Conservation (phyloP, 2,888 invertebrate species). For the Seira musarum region DNA sequence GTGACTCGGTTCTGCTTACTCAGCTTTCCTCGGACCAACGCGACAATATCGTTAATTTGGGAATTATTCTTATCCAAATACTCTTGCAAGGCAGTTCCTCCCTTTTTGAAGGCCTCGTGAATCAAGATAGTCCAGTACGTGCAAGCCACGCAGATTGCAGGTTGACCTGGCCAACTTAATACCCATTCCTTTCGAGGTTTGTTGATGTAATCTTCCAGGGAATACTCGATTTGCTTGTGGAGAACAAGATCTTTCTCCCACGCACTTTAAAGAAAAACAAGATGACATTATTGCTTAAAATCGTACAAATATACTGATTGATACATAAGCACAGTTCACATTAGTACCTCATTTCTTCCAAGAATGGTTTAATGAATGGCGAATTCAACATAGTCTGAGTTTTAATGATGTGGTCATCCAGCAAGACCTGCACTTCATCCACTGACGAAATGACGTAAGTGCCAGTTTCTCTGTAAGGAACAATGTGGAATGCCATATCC, state of each 20-base stretch:
- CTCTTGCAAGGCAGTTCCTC: constrained; percentile 50
- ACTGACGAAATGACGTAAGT: constrained; percentile 91
- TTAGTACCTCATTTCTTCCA: constrained; percentile 77
- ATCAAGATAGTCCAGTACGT: constrained; percentile 93
- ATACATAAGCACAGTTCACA: too few species aligned
- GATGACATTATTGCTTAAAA: background rate
- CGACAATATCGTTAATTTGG: constrained; percentile 74
- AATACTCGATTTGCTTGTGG: constrained; percentile 72
- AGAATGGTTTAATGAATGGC: constrained; percentile 96
- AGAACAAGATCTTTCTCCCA: constrained; percentile 92
- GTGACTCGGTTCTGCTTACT: constrained; percentile 91
- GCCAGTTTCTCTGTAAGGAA: constrained; percentile 89
- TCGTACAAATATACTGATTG: background rate
- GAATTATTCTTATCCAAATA: constrained; percentile 63
- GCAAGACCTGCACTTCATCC: constrained; percentile 92
- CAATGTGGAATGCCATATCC: constrained; percentile 82
- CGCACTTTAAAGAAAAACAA: constrained; percentile 74
- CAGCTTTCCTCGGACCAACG: constrained; percentile 81
- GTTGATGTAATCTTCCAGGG: constrained; percentile 56
- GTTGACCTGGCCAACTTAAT: constrained; percentile 92
- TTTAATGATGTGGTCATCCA: constrained; percentile 97
- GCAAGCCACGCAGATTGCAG: constrained; percentile 87
- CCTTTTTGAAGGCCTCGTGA: constrained; percentile 77
- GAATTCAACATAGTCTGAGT: constrained; percentile 98
- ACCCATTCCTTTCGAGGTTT: constrained; percentile 85